Evolutionary conservation across 1,140 invertebrate genomes (phyloP), one percentile per base, ranked within the genome.

Genomic region (Gonatopus flavifemur): DNA sequence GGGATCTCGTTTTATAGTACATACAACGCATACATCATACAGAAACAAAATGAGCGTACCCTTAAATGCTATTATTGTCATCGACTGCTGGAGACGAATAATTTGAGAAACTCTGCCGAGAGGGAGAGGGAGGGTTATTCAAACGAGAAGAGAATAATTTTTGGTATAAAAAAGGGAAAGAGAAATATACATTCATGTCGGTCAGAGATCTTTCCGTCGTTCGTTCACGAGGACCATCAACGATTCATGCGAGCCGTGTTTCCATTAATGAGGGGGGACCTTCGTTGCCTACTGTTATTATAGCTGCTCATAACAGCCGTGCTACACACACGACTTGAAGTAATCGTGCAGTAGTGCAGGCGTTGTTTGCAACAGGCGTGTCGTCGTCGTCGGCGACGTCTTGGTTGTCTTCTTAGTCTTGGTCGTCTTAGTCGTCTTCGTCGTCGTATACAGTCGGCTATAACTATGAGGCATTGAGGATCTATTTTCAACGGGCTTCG

Each of bases 191-290:
- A 72, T 76, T 72, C 72, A 74, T 68, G 42, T 55, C 55, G 55
- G 53, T 54, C 44, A 43, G 32, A 64, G 62, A 57, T 58, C 57
- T 55, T 22, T 31, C 18, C 35, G 39, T 55, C 52, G 57, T 40
- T 50, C 72, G 72, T 73, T 74, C 64, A 74, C 51, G 41, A 49
- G 49, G 39, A 58, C 53, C 62, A 57, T 60, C 67, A 68, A 70
- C 72, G 70, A 73, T 73, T 75, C 72, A 75, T 75, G 45, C 69
- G 62, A 62, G n/a, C n/a, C n/a, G 58, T 69, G 68, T 66, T n/a
- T 64, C 64, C 74, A 75, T 76, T 77, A 77, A 75, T 73, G 74
- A 74, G 70, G 55, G 46, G 49, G 48, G 45, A 54, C 64, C 49
- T 47, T 67, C 50, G 61, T 64, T 19, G 58, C 55, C 39, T 49